Evolutionary conservation across 1,140 invertebrate species (phyloP).

Genomic region (Tetraneura akinire): DNA sequence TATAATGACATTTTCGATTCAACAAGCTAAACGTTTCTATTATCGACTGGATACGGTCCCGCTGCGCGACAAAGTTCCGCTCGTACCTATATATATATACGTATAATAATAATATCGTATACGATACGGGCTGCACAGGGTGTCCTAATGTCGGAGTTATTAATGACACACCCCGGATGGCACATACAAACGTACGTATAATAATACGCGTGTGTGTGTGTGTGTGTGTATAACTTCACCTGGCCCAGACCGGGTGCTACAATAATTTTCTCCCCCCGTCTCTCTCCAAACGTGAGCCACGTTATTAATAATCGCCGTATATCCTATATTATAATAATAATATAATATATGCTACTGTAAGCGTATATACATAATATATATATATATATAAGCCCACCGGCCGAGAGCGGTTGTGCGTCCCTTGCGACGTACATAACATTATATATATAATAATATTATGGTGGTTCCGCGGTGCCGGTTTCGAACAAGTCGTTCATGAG

Average conservation of each 20-base stretch:
- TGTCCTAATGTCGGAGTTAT: constrained; percentile 51
- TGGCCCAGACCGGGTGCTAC: constrained; percentile 39
- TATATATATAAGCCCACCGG: neutral
- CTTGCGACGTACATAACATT: neutral
- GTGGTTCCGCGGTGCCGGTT: constrained; percentile 25
- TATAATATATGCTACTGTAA: too few species aligned
- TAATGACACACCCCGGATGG: constrained; percentile 43
- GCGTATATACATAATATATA: too few species aligned
- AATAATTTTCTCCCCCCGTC: constrained; percentile 8
- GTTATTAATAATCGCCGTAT: constrained; percentile 45
- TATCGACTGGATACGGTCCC: constrained; percentile 43
- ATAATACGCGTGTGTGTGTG: neutral
- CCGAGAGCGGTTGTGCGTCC: neutral
- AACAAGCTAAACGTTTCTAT: constrained; percentile 52
- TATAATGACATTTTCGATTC: constrained; percentile 50
- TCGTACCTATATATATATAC: too few species aligned
- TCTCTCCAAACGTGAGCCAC: neutral
- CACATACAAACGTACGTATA: neutral
- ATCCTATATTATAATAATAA: too few species aligned
- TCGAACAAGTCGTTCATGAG: constrained; percentile 39
- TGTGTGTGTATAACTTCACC: constrained; percentile 35
- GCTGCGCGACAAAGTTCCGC: constrained; percentile 22
- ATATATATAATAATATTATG: too few species aligned
- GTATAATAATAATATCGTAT: too few species aligned
- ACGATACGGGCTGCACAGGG: constrained; percentile 21